Conservation (phyloP, 2,797 vertebrate species). For the Tokudaia tokunoshimensis region DNA sequence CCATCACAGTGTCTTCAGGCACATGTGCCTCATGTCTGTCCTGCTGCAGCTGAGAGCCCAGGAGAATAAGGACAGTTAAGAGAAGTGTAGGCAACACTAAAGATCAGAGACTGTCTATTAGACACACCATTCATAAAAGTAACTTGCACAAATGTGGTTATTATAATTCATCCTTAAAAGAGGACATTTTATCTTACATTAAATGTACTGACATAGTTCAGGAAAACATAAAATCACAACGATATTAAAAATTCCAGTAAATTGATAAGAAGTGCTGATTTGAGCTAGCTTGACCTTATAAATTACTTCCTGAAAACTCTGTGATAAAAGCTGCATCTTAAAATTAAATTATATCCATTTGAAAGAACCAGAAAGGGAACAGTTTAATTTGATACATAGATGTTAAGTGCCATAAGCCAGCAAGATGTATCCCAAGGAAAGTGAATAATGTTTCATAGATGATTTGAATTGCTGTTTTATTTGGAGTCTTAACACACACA, state of each 20-base stretch:
- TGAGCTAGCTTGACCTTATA: constrained; percentile 45
- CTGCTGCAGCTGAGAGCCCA: background rate
- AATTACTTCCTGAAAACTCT: constrained; percentile 68
- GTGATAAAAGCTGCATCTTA: constrained; percentile 53
- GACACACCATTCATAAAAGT: background rate
- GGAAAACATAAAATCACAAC: constrained; percentile 63
- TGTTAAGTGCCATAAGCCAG: constrained; percentile 39
- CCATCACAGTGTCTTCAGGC: background rate
- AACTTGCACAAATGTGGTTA: background rate
- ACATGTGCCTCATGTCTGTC: background rate
- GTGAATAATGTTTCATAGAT: constrained; percentile 50
- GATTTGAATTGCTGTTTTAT: constrained; percentile 19
- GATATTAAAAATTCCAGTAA: constrained; percentile 46
- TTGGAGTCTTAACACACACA: background rate
- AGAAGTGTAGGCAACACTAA: background rate
- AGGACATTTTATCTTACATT: background rate
- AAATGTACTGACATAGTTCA: constrained; percentile 36
- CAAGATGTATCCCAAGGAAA: constrained; percentile 21
- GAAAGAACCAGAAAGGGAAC: constrained; percentile 31
- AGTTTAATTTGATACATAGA: constrained; percentile 23
- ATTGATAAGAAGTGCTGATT: constrained; percentile 59
- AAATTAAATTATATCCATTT: constrained; percentile 60
- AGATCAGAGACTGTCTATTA: background rate
- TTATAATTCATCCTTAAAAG: constrained; percentile 20
- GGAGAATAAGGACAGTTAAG: background rate